A percentile compares a stretch with the other conserved stretches of the same genome.
Conservation (phyloP, 2,888 invertebrate genomes). For the Xestoiulus laeticollis region DNA sequence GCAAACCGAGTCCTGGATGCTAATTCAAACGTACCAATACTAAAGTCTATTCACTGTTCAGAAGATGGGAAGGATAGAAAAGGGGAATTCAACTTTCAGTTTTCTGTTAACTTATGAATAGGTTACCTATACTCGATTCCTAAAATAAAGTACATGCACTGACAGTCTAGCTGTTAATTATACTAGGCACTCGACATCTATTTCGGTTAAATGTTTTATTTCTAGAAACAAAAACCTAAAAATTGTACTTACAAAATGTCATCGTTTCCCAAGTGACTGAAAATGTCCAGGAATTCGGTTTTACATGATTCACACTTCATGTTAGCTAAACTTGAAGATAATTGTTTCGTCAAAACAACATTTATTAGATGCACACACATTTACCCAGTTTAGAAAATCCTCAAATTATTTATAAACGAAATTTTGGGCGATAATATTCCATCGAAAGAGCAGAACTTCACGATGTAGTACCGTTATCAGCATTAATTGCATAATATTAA, state of each 20-base stretch:
- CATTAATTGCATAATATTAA: no score
- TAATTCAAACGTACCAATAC: background rate
- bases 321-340: no score
- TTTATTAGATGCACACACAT: no score
- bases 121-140: background rate
- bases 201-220: background rate
- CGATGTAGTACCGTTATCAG: no score
- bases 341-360: no score
- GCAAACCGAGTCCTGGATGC: background rate
- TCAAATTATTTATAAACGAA: no score
- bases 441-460: no score
- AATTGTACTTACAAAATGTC: background rate
- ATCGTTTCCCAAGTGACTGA: background rate
- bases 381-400: no score
- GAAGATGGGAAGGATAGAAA: background rate
- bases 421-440: no score
- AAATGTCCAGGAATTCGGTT: background rate
- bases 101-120: background rate
- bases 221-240: background rate
- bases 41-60: background rate
- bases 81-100: background rate
- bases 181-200: background rate
- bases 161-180: no score
- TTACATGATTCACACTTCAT: no score
- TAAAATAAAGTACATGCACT: background rate